These are phyloP conservation scores for Herminia tarsipennalis DNA, from an alignment of 2,888 invertebrate genomes.

Conservation along the genomic window DNA sequence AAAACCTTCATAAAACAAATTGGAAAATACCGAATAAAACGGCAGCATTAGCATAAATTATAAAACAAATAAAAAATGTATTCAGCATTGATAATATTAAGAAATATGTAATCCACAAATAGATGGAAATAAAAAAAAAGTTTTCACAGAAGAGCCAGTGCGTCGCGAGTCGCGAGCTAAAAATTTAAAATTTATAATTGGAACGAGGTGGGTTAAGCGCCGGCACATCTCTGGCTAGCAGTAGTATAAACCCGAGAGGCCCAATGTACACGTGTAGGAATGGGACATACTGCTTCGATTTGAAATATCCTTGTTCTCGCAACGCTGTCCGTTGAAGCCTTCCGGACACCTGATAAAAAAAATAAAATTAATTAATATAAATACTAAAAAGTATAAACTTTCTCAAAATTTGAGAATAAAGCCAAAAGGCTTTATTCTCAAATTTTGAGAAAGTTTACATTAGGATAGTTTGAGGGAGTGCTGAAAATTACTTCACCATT, in stretches of 20 bases:
- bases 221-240: conserved; percentile 86
- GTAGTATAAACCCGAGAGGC: conserved; percentile 91
- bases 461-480: no score
- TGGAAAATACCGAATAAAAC: conserved; percentile 18
- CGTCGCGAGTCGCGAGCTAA: conserved; percentile 62
- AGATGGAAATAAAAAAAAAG: conserved; percentile 40
- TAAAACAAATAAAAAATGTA: conserved; percentile 23
- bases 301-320: conserved; percentile 92
- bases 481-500: no score
- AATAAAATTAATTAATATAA: neutral
- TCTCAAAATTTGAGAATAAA: no score
- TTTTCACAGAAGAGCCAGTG: conserved; percentile 61
- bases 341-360: conserved; percentile 89
- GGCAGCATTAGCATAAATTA: conserved; percentile 26
- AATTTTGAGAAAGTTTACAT: no score
- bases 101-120: conserved; percentile 35
- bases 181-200: conserved; percentile 66
- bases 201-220: conserved; percentile 78
- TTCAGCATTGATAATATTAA: conserved; percentile 22
- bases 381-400: neutral
- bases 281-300: conserved; percentile 92
- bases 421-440: no score
- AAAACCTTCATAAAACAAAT: conserved; percentile 33
- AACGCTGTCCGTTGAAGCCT: conserved; percentile 92
- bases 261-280: conserved; percentile 92